Evolutionary conservation across 2,113 vertebrate genomes (phyloP), one percentile per base, ranked within the genome.

Genomic region (Apteryx owenii): DNA sequence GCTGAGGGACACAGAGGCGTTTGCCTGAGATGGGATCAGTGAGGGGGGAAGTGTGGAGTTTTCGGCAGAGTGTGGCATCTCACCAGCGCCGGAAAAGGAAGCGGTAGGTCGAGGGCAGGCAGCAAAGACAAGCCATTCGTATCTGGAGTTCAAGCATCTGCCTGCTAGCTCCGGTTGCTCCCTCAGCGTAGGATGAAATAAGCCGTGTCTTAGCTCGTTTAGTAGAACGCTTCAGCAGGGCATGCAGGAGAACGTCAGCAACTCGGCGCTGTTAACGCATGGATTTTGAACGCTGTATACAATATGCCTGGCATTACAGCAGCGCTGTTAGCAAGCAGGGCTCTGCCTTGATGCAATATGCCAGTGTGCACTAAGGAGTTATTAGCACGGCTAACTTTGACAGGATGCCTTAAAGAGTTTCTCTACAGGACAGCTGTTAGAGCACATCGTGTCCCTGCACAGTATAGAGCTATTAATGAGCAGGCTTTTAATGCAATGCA

Each of bases 381-480:
- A 53, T 91, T 36, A 68, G 69, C 90, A n/a, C 44, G 77, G 73
- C 82, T 88, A 31, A 85, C 79, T 95, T 64, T 79, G 58, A 92
- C 90, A 95, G 72, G 12, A 72, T 85, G 64, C 93, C 77, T 77
- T 60, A 17, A 38, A 88, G 90, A 72, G 69, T 19, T 95, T 94
- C 78, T 95, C 19, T 44, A 21, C 0, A 2, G 69, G 69, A 48
- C 96, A 97, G 92, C 92, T 94, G 94, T 89, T 94, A 12, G 42
- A 12, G 13, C 87, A 53, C 81, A 78, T 88, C 88, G 85, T 2
- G 61, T 46, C 93, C 79, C 31, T 14, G 44, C 81, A 54, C 85
- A 69, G 87, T 62, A 68, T 2, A 36, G 12, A 93, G 70, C 81
- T 89, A 92, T 96, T 94, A 93, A 93, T 94, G 89, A 54, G 51